Conservation (phyloP, 2,888 invertebrate species). For the Ceriagrion tenellum region DNA sequence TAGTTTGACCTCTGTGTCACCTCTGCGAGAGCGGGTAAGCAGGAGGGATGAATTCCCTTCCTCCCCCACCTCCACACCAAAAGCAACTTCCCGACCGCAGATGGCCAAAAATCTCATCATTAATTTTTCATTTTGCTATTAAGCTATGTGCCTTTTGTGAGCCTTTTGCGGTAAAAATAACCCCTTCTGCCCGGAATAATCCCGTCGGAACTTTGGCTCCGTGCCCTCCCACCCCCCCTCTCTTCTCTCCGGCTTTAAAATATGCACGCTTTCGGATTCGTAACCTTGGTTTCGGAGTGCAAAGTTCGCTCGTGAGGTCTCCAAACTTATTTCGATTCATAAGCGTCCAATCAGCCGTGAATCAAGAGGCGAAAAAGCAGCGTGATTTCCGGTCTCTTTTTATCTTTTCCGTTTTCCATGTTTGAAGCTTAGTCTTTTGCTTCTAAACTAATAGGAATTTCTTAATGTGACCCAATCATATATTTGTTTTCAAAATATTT, state of each 20-base stretch:
- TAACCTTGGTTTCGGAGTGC: background rate
- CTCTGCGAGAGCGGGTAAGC: background rate
- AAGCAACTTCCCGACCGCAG: background rate
- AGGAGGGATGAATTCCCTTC: background rate
- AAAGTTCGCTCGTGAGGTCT: background rate
- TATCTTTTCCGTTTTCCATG: too few relatives aligned
- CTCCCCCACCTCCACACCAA: background rate
- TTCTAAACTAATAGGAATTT: too few relatives aligned
- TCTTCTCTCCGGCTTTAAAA: background rate
- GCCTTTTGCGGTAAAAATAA: background rate
- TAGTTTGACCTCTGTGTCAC: background rate
- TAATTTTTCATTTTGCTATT: background rate
- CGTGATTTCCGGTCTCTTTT: too few relatives aligned
- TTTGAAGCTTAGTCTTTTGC: too few relatives aligned
- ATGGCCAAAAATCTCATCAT: slow-evolving; percentile 11
- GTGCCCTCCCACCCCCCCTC: too few relatives aligned
- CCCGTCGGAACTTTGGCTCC: background rate
- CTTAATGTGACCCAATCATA: too few relatives aligned
- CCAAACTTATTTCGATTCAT: too few relatives aligned
- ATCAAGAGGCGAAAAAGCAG: too few relatives aligned
- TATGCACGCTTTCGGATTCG: background rate
- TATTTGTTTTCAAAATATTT: too few relatives aligned
- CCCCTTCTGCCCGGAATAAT: background rate
- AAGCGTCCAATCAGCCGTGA: too few relatives aligned
- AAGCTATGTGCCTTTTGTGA: background rate